These are phyloP conservation scores for Triops cancriformis DNA, from an alignment of 1,140 invertebrate genomes.

Conservation along the genomic window DNA sequence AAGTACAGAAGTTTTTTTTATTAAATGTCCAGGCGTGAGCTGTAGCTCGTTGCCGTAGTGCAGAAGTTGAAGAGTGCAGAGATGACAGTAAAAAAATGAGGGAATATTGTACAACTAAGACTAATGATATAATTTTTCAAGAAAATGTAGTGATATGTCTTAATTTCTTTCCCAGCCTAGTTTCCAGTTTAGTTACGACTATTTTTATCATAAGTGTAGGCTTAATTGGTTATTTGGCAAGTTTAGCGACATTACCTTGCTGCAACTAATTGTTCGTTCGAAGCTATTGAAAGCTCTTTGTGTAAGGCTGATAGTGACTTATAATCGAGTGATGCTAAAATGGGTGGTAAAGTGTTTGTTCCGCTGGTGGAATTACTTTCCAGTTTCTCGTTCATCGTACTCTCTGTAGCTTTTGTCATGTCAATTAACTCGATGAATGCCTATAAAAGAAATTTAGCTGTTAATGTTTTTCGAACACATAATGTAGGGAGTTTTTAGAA, in stretches of 20 bases:
- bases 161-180: no score
- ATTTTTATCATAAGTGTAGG: no score
- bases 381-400: neutral
- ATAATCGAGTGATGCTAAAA: neutral
- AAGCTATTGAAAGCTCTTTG: neutral
- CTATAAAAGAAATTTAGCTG: neutral
- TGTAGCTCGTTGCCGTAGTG: no score
- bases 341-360: constrained; percentile 7
- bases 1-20: no score
- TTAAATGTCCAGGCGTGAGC: no score
- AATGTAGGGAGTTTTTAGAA: neutral
- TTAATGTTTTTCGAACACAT: neutral
- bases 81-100: no score
- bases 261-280: neutral
- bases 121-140: no score
- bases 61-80: no score
- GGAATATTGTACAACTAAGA: no score
- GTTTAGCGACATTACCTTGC: neutral
- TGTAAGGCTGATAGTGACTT: neutral
- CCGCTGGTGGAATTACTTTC: neutral
- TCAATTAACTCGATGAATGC: neutral
- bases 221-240: no score
- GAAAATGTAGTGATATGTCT: no score
- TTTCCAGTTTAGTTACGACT: no score
- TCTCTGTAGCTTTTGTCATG: neutral